Evolutionary conservation across 2,797 vertebrate genomes (phyloP), one percentile per base, ranked within the genome.

Genomic region (Sebastes iracundus): DNA sequence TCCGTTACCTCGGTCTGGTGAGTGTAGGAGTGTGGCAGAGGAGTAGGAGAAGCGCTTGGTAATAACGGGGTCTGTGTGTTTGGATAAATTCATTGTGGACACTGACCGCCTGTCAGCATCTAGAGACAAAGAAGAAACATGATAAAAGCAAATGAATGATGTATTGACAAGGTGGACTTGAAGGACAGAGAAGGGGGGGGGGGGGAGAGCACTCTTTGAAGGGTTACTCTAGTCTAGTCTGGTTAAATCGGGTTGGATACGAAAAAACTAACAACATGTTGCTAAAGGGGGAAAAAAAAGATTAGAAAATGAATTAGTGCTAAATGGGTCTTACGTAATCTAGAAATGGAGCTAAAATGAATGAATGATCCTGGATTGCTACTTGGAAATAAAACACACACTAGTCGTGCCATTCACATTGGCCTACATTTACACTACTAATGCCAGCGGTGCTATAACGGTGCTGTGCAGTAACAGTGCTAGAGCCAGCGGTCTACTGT

Each of bases 11-110:
- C 97, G 95, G 95, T 99, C 98, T 94, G 97, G 96, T 93, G 98
- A 97, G 96, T 99, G 97, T 90, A 99, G 94, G 91, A 99, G 97
- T 86, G 98, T 99, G 93, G 98, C 98, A 83, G 98, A 99, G 90
- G 98, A 99, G 55, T 94, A 97, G 81, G 98, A 99, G 87, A 99
- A 97, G 91, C 98, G 97, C 96, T 99, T 99, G 95, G 96, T 98
- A 95, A 99, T 98, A 92, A 99, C 95, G 65, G 97, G 96, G 93
- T 99, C 98, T 86, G 96, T 92, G 90, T 98, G 97, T 96, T 98
- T 99, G 95, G 97, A 97, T 94, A 99, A 97, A 95, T 99, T 99
- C 96, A 99, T 96, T 81, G 98, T 99, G 94, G 98, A 99, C 94
- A 99, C 96, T 83, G 98, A 98, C 63, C 98, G 93, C 95, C 98